These are phyloP conservation scores for Maniola hyperantus DNA, from an alignment of 2,888 invertebrate species.

Conservation along the genomic window DNA sequence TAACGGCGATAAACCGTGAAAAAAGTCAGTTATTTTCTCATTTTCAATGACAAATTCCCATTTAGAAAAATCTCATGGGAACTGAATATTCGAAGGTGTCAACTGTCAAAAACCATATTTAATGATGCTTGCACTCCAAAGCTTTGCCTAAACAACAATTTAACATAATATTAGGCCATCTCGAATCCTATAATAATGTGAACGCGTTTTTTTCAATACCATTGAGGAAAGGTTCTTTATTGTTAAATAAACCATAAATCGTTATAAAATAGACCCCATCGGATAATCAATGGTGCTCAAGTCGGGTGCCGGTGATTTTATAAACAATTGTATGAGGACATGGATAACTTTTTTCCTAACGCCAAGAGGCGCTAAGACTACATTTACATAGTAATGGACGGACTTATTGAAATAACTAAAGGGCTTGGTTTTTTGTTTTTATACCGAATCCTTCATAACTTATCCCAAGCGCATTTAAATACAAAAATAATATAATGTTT, in stretches of 20 bases:
- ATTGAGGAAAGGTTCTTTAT: conserved; percentile 55
- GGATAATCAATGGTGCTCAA: conserved; percentile 62
- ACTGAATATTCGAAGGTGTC: conserved; percentile 50
- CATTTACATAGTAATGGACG: conserved; percentile 70
- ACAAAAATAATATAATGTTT: background rate
- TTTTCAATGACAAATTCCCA: conserved; percentile 10
- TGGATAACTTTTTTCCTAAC: conserved; percentile 45
- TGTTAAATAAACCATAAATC: conserved; percentile 82
- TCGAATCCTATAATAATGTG: conserved; percentile 46
- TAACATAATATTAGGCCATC: conserved; percentile 51
- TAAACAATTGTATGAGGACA: conserved; percentile 56
- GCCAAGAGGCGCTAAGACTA: conserved; percentile 63
- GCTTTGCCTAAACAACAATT: conserved; percentile 58
- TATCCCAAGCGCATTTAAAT: background rate
- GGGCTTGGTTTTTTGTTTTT: conserved; percentile 5
- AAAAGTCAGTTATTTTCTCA: background rate
- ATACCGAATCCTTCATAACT: conserved; percentile 10
- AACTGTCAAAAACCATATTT: conserved; percentile 64
- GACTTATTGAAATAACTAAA: conserved; percentile 21
- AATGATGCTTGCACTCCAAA: conserved; percentile 66
- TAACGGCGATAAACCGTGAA: too few relatives aligned
- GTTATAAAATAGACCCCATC: conserved; percentile 73
- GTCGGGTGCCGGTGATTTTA: conserved; percentile 55
- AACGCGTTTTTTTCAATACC: conserved; percentile 8
- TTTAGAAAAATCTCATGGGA: conserved; percentile 61